Evolutionary conservation across 2,888 invertebrate species (phyloP), one percentile per base, ranked within the genome.

Genomic region (Steinernema scapterisci): DNA sequence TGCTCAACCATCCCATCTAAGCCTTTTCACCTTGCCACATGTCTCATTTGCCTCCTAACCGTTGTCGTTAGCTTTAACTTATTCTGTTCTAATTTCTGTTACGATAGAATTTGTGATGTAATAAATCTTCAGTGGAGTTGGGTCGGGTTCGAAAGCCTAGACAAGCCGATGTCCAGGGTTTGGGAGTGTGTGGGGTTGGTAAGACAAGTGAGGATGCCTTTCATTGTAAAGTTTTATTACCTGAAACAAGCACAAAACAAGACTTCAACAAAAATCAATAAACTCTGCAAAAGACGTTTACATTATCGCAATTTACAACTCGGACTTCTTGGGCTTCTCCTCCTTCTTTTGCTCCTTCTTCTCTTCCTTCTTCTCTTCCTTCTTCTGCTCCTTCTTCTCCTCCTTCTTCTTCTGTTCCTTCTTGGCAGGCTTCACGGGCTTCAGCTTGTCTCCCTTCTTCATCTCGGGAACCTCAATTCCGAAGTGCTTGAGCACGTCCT

Each of bases 1-100:
- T 86, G 43, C 75, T 83, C 74, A 86, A 86, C 77, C 86, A 85
- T 77, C 86, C 86, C 63, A 85, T 86, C 72, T 86, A 81, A 83
- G 48, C 19, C 48, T 38, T 38, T 3, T 38, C n/a, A 38, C 9
- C 38, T 38, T 38, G 38, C 38, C 38, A 38, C 38, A 3, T 38
- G 3, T 38, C 5, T 38, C 38, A 38, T 38, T 38, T 3, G 38
- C 38, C 38, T 38, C 38, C 38, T 38, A 38, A 38, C 38, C 38
- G 3, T 38, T 9, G 38, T 38, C 38, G 38, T 38, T 38, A 38
- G 38, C 38, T 38, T 38, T 38, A 38, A 38, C 38, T 38, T 38
- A 38, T 38, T 38, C 3, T 38, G 38, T 38, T 6, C 5, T 38
- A 38, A 3, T 6, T 9, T 38, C 38, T 38, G 38, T 38, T 38